Conservation (phyloP, 2,113 vertebrate genomes). For the Leptodactylus fuscus region DNA sequence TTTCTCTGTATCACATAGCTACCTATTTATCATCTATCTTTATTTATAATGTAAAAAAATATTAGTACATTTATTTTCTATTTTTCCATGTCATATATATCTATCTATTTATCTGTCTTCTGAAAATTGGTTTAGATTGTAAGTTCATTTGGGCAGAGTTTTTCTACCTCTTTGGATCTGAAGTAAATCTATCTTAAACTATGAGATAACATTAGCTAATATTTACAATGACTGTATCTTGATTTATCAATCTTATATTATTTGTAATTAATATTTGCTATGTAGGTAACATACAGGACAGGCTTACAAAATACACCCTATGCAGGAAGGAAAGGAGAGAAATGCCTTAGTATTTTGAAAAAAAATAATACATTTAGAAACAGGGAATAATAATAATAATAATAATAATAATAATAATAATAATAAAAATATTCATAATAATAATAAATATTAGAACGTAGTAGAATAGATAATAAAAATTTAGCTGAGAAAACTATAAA, state of each 20-base stretch:
- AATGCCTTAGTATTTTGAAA: not conserved
- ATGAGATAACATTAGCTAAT: no score
- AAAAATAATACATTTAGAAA: not conserved
- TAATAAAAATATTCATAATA: no score
- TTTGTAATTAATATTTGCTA: no score
- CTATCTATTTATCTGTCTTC: conserved; percentile 69
- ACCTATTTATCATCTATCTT: not conserved
- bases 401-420: not conserved
- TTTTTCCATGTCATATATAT: conserved; percentile 53
- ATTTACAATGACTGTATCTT: no score
- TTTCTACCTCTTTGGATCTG: no score
- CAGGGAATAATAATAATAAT: not conserved
- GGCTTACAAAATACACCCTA: not conserved
- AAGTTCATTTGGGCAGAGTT: not conserved
- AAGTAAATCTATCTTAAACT: no score
- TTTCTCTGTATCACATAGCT: conserved; percentile 15
- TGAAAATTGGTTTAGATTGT: conserved; percentile 59
- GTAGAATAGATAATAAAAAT: not conserved
- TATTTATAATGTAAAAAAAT: not conserved
- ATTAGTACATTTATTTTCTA: conserved; percentile 51
- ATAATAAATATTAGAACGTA: not conserved
- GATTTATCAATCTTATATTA: no score
- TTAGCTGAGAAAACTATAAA: not conserved
- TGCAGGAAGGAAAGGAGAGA: not conserved
- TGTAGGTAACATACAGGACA: no score